These are phyloP conservation scores for Burhinus oedicnemus DNA, from an alignment of 2,113 vertebrate genomes.

Conservation along the genomic window DNA sequence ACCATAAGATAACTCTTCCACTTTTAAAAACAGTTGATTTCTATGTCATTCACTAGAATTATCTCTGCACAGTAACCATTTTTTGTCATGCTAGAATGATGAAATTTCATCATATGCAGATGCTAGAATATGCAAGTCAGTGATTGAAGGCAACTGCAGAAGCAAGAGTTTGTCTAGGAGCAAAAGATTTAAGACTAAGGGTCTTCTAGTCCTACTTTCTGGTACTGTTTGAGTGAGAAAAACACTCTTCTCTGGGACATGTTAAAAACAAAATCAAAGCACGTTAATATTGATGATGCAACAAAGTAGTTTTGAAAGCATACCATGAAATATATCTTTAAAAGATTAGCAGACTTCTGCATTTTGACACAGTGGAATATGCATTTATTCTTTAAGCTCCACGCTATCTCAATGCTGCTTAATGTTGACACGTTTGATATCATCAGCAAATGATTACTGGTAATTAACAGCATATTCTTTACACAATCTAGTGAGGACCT, in stretches of 20 bases:
- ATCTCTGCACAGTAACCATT: background rate
- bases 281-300: background rate
- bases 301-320: background rate
- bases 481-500: background rate
- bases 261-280: background rate
- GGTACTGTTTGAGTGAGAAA: background rate
- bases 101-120: constrained; percentile 15
- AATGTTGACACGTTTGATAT: background rate
- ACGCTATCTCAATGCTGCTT: background rate
- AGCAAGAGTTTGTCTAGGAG: background rate
- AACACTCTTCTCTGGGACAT: background rate
- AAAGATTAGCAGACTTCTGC: background rate
- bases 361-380: background rate
- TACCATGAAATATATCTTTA: background rate
- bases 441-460: background rate
- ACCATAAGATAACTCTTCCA: background rate
- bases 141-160: background rate
- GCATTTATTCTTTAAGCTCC: background rate
- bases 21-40: constrained; percentile 21
- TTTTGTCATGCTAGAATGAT: background rate
- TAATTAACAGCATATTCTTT: background rate
- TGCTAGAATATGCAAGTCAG: background rate
- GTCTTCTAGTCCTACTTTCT: background rate
- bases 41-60: background rate
- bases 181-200: background rate